phyloP scores from a whole-genome alignment of 2,113 vertebrate genomes.

The Garra rufa region DNA sequence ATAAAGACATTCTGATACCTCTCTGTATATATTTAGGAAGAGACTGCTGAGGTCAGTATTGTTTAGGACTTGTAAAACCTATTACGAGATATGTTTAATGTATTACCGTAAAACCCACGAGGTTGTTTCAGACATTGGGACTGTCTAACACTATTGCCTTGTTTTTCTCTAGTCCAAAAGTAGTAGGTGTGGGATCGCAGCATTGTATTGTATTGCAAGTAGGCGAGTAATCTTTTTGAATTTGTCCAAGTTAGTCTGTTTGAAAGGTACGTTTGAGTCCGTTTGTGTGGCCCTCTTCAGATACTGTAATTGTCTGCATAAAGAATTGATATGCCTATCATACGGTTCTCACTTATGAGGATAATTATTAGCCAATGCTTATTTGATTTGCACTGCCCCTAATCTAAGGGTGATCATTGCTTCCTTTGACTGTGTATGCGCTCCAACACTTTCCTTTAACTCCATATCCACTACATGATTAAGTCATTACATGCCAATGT shows the following conservation, averaged over 20 bases:
- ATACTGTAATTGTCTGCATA: conserved; percentile 3
- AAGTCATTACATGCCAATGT: conserved; percentile 1
- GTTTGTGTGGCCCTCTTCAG: conserved; percentile 8
- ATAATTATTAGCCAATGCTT: conserved; percentile 11
- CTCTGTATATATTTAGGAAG: conserved; percentile 18
- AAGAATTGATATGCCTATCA: neutral
- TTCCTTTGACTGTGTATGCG: conserved; percentile 1
- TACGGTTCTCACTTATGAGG: neutral
- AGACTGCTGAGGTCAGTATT: neutral
- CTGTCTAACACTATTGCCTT: neutral
- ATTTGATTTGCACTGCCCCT: conserved; percentile 12
- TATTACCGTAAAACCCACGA: neutral
- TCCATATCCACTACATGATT: conserved; percentile 14
- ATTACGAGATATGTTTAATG: neutral
- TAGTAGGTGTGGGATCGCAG: neutral
- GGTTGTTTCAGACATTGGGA: neutral
- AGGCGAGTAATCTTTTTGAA: neutral
- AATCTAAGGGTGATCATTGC: neutral
- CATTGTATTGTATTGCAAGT: neutral
- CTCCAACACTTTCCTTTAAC: conserved; percentile 12
- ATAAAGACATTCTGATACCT: conserved; percentile 31
- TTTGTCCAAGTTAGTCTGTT: neutral
- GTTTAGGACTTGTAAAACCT: neutral
- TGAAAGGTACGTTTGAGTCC: neutral
- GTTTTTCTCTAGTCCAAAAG: conserved; percentile 9